phyloP scores from a whole-genome alignment of 2,888 invertebrate genomes.

The Limnephilus marmoratus region DNA sequence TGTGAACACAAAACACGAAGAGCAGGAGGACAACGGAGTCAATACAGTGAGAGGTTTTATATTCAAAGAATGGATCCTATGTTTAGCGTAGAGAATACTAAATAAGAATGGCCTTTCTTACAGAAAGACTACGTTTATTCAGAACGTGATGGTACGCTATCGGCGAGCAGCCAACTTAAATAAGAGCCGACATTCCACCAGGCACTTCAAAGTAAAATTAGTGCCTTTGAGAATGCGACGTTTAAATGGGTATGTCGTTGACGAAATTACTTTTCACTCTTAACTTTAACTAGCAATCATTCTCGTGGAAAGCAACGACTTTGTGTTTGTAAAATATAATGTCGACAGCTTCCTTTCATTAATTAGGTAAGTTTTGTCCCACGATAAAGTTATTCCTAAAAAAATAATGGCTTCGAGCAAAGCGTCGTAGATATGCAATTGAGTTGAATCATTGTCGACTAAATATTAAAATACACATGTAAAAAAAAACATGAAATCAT shows the following conservation, averaged over 20 bases:
- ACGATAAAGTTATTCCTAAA: neutral
- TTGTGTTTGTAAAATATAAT: neutral
- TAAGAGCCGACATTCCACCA: neutral
- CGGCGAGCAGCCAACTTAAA: neutral
- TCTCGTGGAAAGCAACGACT: neutral
- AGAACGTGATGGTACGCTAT: neutral
- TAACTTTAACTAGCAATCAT: neutral
- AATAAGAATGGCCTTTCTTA: neutral
- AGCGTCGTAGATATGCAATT: neutral
- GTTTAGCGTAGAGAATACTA: neutral
- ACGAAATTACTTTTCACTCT: neutral
- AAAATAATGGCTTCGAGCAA: neutral
- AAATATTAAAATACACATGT: neutral
- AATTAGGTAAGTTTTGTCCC: neutral
- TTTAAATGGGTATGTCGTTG: neutral
- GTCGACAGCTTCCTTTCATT: neutral
- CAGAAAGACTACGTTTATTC: slow-evolving; percentile 2
- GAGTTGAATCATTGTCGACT: neutral
- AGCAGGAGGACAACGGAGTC: neutral
- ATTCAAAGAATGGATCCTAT: neutral
- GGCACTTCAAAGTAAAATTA: neutral
- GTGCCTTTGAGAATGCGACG: neutral
- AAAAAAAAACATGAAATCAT: neutral
- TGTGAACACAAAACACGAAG: neutral
- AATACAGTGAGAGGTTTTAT: neutral